These are phyloP conservation scores for Drosophila burlai DNA, from an alignment of 1,140 invertebrate species.

Conservation along the genomic window DNA sequence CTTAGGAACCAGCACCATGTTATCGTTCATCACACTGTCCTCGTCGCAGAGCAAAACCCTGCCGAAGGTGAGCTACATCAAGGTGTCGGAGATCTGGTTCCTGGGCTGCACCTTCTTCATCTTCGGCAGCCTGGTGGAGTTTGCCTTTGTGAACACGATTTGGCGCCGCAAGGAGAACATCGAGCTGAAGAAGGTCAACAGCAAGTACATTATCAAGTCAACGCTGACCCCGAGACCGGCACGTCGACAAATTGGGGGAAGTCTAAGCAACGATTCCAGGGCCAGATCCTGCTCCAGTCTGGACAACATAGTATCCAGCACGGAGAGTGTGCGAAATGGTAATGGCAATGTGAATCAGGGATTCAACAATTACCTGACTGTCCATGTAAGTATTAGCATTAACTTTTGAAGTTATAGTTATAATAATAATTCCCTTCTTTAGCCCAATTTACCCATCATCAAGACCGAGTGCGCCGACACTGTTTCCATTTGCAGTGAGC, in stretches of 20 bases:
- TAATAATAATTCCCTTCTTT: background rate
- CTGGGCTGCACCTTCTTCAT: constrained; percentile 93
- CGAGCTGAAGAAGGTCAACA: constrained; percentile 93
- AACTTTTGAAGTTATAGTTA: no score
- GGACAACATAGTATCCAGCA: constrained; percentile 84
- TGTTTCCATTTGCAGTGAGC: constrained; percentile 67
- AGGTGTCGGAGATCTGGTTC: constrained; percentile 95
- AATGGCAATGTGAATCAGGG: constrained; percentile 73
- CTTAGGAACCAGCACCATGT: constrained; percentile 91
- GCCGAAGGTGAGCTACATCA: constrained; percentile 95
- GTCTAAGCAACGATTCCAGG: constrained; percentile 86
- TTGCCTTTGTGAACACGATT: constrained; percentile 95
- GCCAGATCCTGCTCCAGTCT: constrained; percentile 90
- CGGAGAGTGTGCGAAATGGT: constrained; percentile 78
- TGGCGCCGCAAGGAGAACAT: constrained; percentile 94
- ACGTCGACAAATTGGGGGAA: constrained; percentile 88
- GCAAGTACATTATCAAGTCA: constrained; percentile 93
- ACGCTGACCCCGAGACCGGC: constrained; percentile 91
- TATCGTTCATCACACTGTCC: constrained; percentile 95
- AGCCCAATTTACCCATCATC: constrained; percentile 78
- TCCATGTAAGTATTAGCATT: constrained; percentile 61
- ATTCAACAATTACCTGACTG: constrained; percentile 89
- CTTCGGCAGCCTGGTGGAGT: constrained; percentile 94
- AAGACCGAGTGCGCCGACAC: constrained; percentile 76
- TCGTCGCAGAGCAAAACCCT: constrained; percentile 91